Evolutionary conservation across 2,888 invertebrate genomes (phyloP).

Genomic region (Cryptops parisi): DNA sequence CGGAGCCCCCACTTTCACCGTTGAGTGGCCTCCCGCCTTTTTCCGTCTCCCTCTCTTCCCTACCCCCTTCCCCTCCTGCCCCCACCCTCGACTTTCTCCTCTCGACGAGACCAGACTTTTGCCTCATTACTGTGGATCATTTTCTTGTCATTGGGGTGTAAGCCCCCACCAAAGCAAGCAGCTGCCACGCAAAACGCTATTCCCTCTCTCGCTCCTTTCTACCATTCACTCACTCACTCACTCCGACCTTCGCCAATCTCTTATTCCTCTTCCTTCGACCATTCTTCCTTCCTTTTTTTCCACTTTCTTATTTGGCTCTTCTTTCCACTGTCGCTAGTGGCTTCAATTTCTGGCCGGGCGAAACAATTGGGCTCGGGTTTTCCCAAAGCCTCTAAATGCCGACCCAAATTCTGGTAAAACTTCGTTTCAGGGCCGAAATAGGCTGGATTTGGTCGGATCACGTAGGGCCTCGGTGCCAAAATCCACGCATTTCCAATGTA

Average conservation of each 20-base stretch:
- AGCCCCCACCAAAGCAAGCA: background rate
- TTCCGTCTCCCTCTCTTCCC: background rate
- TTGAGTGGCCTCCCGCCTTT: too few relatives aligned
- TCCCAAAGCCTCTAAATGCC: slow-evolving; percentile 15
- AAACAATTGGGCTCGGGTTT: slow-evolving; percentile 7
- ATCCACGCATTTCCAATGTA: slow-evolving; percentile 16
- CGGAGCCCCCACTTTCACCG: too few relatives aligned
- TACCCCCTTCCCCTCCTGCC: background rate
- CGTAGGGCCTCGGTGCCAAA: slow-evolving; percentile 7
- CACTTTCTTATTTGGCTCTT: background rate
- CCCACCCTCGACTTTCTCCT: background rate
- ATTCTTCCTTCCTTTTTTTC: background rate
- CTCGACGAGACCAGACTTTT: slow-evolving; percentile 1
- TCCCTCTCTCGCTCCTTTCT: background rate
- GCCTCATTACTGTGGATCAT: slow-evolving; percentile 9
- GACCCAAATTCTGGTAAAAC: slow-evolving; percentile 14
- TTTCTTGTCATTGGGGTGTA: slow-evolving; percentile 11
- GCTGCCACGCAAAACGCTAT: background rate
- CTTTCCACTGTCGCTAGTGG: background rate
- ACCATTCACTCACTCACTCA: background rate
- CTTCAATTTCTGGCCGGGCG: slow-evolving; percentile 10
- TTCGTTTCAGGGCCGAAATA: slow-evolving; percentile 16
- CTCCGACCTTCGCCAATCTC: background rate
- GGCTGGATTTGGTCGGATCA: slow-evolving; percentile 16
- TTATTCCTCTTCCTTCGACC: too few relatives aligned